These are phyloP conservation scores for Argynnis bischoffii DNA, from an alignment of 2,888 invertebrate genomes.

Conservation along the genomic window DNA sequence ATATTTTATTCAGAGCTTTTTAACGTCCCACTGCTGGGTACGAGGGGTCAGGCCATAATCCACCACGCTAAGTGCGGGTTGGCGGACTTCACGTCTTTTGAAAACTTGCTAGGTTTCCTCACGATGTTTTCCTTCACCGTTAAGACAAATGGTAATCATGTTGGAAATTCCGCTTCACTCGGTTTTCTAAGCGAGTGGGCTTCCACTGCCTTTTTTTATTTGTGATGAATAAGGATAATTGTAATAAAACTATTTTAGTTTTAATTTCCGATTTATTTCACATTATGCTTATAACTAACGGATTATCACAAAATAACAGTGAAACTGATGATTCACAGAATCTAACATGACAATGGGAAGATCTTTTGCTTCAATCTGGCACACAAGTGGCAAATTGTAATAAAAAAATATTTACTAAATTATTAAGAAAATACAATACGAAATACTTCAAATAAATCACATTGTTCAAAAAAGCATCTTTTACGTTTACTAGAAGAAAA, in stretches of 20 bases:
- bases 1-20: too few relatives aligned
- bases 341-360: constrained; percentile 64
- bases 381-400: constrained; percentile 52
- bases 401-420: constrained; percentile 34
- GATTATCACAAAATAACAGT: constrained; percentile 79
- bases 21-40: too few relatives aligned
- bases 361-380: constrained; percentile 56
- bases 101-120: too few relatives aligned
- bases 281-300: constrained; percentile 64
- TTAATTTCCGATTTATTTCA: constrained; percentile 60
- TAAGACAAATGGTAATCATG: too few relatives aligned
- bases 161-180: too few relatives aligned
- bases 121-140: too few relatives aligned
- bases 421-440: constrained; percentile 13
- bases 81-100: too few relatives aligned
- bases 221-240: background rate
- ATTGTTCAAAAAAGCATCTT: constrained; percentile 5
- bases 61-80: too few relatives aligned
- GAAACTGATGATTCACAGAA: constrained; percentile 79
- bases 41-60: too few relatives aligned
- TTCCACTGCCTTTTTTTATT: background rate
- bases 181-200: too few relatives aligned
- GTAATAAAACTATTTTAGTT: constrained; percentile 7
- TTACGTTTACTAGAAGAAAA: background rate
- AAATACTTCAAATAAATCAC: constrained; percentile 18